Evolutionary conservation across 2,888 invertebrate species (phyloP), one percentile per base, ranked within the genome.

Genomic region (Subacronicta megacephala): DNA sequence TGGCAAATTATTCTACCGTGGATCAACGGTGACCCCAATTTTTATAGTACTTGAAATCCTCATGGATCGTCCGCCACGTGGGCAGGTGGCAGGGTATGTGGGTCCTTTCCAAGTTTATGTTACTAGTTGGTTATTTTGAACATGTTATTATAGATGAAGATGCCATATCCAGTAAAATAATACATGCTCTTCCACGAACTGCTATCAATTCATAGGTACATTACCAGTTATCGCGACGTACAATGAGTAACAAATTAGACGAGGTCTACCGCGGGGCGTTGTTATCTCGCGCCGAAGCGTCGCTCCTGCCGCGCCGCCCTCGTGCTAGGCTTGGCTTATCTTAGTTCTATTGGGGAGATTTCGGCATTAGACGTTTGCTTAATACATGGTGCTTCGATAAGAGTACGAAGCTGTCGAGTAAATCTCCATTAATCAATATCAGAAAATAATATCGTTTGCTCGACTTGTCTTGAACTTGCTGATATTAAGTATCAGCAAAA

Each of bases 241-340:
- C 87, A 88, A 88, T 88, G 86, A 86, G 87, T 87, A 86, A 90
- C 90, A 90, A 90, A 90, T 90, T 86, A 89, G 83, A 82, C 75
- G 79, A 81, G 80, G 80, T 81, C 83, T 83, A 81, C 82, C 81
- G 80, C 82, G 77, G 78, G 80, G 81, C 57, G 72, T 52, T 62
- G 77, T 85, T 86, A 87, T 86, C 85, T 83, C 55, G 72, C 59
- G 67, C 46, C 77, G 77, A 72, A 73, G 76, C 78, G 78, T 77
- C 75, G 75, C 72, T 78, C 63, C 72, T 72, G 77, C 76, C 76
- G 72, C 71, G 75, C 67, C 71, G 71, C 79, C 79, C 77, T 82
- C 72, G 72, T 60, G 75, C 72, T 78, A 80, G 80, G 81, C 82
- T 72, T 67, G 56, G 76, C 82, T 84, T 85, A 85, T 75, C 75